phyloP scores from a whole-genome alignment of 2,797 vertebrate species.

The Protosalanx chinensis region DNA sequence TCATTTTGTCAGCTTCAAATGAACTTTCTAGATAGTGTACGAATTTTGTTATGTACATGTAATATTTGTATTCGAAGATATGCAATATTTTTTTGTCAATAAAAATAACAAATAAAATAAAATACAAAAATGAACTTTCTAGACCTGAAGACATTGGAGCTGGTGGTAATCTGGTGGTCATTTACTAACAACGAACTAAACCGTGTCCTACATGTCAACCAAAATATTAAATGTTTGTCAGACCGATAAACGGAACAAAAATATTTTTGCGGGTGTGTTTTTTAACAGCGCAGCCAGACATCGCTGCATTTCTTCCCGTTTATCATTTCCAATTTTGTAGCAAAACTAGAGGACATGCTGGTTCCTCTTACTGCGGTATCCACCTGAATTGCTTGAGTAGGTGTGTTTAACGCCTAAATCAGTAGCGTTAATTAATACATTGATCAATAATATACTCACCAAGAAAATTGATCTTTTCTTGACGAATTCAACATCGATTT shows the following conservation, averaged over 20 bases:
- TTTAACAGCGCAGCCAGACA: too few species aligned
- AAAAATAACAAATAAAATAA: too few species aligned
- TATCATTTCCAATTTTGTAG: neutral
- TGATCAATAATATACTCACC: slow-evolving; percentile 26
- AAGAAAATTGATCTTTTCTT: neutral
- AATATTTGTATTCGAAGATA: too few species aligned
- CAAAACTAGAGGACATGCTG: neutral
- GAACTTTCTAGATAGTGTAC: neutral
- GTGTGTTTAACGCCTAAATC: neutral
- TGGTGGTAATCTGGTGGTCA: too few species aligned
- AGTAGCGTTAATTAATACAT: neutral
- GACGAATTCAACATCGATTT: neutral
- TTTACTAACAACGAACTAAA: too few species aligned
- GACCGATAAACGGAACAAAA: neutral
- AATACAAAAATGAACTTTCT: neutral
- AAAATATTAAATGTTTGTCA: neutral
- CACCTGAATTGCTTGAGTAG: neutral
- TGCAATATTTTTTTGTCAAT: too few species aligned
- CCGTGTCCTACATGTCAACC: too few species aligned
- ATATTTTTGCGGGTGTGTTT: too few species aligned
- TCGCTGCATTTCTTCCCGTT: neutral
- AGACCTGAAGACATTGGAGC: neutral
- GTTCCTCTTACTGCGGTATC: neutral
- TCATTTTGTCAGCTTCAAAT: too few species aligned
- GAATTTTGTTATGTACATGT: too few species aligned